Percentiles rank a stretch among this genome's conserved stretches.
Conservation (phyloP, 1,140 invertebrate species). For the Archivesica marissinica region DNA sequence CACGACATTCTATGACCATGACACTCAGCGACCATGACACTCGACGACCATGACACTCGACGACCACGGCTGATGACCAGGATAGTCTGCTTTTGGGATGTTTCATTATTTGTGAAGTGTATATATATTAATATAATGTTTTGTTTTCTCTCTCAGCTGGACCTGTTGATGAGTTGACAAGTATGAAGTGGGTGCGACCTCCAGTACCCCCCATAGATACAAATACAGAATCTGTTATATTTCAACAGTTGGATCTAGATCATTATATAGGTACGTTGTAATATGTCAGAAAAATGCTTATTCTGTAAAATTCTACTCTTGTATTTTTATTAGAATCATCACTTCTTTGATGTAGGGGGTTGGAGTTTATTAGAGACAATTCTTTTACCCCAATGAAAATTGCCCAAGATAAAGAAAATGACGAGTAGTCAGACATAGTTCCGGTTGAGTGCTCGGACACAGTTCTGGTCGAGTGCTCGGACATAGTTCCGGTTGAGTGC, state of each 20-base stretch:
- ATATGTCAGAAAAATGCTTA: too few species aligned
- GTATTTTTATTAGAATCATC: too few species aligned
- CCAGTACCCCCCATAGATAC: constrained; percentile 87
- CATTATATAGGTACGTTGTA: constrained; percentile 91
- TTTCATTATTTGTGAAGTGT: background rate
- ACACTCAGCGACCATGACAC: background rate
- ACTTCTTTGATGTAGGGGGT: too few species aligned
- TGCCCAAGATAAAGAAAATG: too few species aligned
- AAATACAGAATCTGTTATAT: constrained; percentile 88
- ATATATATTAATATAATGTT: background rate
- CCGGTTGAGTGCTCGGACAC: too few species aligned
- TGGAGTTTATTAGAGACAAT: too few species aligned
- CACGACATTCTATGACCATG: background rate
- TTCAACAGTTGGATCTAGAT: constrained; percentile 90
- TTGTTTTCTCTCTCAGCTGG: constrained; percentile 63
- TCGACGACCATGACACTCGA: background rate
- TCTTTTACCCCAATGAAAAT: too few species aligned
- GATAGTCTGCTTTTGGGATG: background rate
- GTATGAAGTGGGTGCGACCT: constrained; percentile 87
- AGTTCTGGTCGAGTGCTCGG: too few species aligned
- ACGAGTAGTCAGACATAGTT: too few species aligned
- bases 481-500: too few species aligned
- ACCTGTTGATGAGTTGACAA: constrained; percentile 69
- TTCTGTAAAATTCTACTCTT: too few species aligned
- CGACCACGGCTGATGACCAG: background rate